These are phyloP conservation scores for Clarias macrocephalus DNA, from an alignment of 2,113 vertebrate genomes.

Conservation along the genomic window DNA sequence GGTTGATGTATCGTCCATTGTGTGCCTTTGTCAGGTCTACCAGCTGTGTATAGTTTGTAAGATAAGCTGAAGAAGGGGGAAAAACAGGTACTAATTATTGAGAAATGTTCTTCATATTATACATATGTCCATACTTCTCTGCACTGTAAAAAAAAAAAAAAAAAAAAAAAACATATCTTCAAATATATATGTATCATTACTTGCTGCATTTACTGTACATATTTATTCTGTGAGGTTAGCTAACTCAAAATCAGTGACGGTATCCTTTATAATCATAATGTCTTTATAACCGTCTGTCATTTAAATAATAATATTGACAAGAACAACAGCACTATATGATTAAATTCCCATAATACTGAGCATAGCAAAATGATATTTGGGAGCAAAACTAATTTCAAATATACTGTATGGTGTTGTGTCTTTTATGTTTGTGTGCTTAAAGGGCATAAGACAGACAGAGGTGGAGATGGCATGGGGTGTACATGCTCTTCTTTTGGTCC, in stretches of 20 bases:
- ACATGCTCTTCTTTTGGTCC: neutral
- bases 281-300: conserved; percentile 35
- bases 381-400: neutral
- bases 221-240: conserved; percentile 72
- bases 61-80: conserved; percentile 64
- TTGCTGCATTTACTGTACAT: conserved; percentile 68
- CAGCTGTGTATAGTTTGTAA: conserved; percentile 77
- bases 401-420: neutral
- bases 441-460: neutral
- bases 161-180: conserved; percentile 55
- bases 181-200: conserved; percentile 70
- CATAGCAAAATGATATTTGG: conserved; percentile 25
- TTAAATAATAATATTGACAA: conserved; percentile 39
- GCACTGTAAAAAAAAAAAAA: conserved; percentile 44
- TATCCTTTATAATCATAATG: conserved; percentile 46
- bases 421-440: conserved; percentile 5
- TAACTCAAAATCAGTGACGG: conserved; percentile 53
- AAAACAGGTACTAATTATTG: conserved; percentile 73
- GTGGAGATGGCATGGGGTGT: neutral
- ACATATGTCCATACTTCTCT: conserved; percentile 53
- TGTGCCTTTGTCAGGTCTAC: conserved; percentile 82
- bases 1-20: conserved; percentile 73
- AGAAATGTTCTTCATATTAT: conserved; percentile 62
- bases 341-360: conserved; percentile 16
- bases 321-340: conserved; percentile 4